phyloP scores from a whole-genome alignment of 2,888 invertebrate genomes.

The Ichneumon xanthorius region DNA sequence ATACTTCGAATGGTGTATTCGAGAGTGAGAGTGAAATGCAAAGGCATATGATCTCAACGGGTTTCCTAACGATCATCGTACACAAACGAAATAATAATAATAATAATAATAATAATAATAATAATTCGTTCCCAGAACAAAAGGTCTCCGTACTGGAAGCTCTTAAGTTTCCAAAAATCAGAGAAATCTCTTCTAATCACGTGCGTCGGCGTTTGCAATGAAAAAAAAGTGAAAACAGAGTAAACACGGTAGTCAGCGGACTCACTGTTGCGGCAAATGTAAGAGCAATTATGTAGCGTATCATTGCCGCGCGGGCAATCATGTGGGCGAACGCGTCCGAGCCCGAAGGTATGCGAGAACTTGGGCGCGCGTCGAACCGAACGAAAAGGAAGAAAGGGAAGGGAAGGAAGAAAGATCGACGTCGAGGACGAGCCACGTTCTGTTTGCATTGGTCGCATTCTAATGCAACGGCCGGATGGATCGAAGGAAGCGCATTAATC shows the following conservation, averaged over 20 bases:
- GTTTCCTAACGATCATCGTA: too few relatives aligned
- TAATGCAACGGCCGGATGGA: not conserved
- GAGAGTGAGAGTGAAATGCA: slow-evolving; percentile 26
- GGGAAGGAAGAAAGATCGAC: slow-evolving; percentile 4
- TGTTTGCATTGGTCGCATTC: slow-evolving; percentile 32
- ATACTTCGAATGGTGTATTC: not conserved
- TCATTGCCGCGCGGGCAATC: slow-evolving; percentile 28
- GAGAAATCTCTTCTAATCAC: not conserved
- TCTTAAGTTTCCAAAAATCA: too few relatives aligned
- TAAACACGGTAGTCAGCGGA: slow-evolving; percentile 35
- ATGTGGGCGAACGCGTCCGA: slow-evolving; percentile 8
- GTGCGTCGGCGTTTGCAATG: slow-evolving; percentile 19
- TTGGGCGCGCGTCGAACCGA: not conserved
- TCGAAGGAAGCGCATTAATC: not conserved
- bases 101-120: too few relatives aligned
- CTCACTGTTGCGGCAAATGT: slow-evolving; percentile 60
- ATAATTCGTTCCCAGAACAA: too few relatives aligned
- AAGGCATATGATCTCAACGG: not conserved
- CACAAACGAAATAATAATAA: too few relatives aligned
- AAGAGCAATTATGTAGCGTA: slow-evolving; percentile 53
- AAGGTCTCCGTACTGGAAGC: too few relatives aligned
- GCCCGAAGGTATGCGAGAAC: slow-evolving; percentile 15
- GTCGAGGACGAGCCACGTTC: slow-evolving; percentile 15
- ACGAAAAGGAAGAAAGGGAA: not conserved
- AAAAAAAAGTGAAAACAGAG: slow-evolving; percentile 51